These are phyloP conservation scores for Prenolepis imparis DNA, from an alignment of 2,888 invertebrate genomes.

Conservation along the genomic window DNA sequence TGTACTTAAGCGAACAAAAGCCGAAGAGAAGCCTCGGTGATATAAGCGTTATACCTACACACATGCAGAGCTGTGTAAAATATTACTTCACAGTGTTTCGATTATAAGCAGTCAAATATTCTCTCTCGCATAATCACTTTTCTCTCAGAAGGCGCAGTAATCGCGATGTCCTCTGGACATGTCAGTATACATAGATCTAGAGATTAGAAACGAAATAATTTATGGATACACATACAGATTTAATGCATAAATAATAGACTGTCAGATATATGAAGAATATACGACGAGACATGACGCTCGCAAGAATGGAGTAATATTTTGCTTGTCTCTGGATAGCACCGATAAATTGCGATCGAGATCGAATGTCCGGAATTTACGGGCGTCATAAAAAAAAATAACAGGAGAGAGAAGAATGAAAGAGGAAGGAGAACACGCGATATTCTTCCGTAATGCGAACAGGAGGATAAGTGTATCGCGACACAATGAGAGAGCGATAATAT, in stretches of 20 bases:
- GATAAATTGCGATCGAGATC: slow-evolving; percentile 50
- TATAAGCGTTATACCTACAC: slow-evolving; percentile 29
- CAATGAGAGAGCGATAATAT: slow-evolving; percentile 14
- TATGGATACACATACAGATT: slow-evolving; percentile 31
- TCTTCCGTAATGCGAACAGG: slow-evolving; percentile 28
- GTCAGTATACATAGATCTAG: slow-evolving; percentile 47
- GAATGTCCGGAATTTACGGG: slow-evolving; percentile 38
- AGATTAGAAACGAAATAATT: slow-evolving; percentile 51
- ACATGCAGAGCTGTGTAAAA: slow-evolving; percentile 50
- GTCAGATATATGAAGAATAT: slow-evolving; percentile 27
- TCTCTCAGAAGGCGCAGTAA: slow-evolving; percentile 53
- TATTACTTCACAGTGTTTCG: slow-evolving; percentile 55
- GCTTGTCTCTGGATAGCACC: slow-evolving; percentile 51
- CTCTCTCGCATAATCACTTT: slow-evolving; percentile 57
- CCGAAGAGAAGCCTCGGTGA: slow-evolving; percentile 43
- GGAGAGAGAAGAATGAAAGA: slow-evolving; percentile 15
- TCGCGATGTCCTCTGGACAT: slow-evolving; percentile 24
- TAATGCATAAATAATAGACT: slow-evolving; percentile 50
- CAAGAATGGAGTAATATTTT: slow-evolving; percentile 55
- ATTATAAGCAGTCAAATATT: slow-evolving; percentile 53
- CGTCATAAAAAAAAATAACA: slow-evolving; percentile 7
- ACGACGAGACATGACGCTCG: slow-evolving; percentile 27
- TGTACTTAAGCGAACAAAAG: slow-evolving; percentile 67
- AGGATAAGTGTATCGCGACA: slow-evolving; percentile 19
- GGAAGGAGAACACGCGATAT: slow-evolving; percentile 41